phyloP scores from a whole-genome alignment of 2,113 vertebrate species.

The Syrmaticus mikado region DNA sequence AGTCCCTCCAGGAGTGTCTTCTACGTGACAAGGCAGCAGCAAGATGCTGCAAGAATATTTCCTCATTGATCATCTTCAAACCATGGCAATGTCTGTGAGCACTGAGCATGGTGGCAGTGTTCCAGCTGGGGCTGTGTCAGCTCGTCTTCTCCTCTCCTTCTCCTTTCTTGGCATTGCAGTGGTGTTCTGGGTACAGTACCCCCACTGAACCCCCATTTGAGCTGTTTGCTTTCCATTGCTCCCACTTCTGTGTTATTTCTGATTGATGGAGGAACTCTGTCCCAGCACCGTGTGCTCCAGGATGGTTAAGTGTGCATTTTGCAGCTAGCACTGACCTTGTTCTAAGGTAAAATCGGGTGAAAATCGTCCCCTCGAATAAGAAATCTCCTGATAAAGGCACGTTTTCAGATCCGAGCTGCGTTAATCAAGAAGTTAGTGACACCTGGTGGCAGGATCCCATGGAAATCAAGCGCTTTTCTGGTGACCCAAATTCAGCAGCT shows the following conservation, averaged over 20 bases:
- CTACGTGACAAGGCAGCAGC: not conserved
- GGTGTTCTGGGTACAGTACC: not conserved
- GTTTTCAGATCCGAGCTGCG: not conserved
- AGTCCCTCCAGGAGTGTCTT: not conserved
- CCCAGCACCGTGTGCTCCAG: not conserved
- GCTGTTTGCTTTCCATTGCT: not conserved
- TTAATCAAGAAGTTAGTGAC: slow-evolving; percentile 71
- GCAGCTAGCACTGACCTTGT: not conserved
- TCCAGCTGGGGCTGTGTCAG: not conserved
- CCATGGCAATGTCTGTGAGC: not conserved
- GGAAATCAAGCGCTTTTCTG: not conserved
- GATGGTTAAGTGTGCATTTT: not conserved
- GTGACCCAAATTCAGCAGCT: not conserved
- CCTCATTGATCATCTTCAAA: slow-evolving; percentile 28
- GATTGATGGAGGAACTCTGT: not conserved
- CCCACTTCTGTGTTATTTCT: not conserved
- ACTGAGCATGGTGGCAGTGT: not conserved
- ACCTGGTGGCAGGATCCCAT: slow-evolving; percentile 69
- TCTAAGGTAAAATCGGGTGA: not conserved
- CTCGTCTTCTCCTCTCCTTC: not conserved
- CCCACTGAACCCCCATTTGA: not conserved
- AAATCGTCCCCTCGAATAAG: not conserved
- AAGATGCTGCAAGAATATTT: slow-evolving; percentile 27
- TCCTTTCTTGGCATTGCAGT: not conserved
- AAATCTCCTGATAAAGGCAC: not conserved